Conservation (phyloP, 2,888 invertebrate species). For the Parnassius apollo region DNA sequence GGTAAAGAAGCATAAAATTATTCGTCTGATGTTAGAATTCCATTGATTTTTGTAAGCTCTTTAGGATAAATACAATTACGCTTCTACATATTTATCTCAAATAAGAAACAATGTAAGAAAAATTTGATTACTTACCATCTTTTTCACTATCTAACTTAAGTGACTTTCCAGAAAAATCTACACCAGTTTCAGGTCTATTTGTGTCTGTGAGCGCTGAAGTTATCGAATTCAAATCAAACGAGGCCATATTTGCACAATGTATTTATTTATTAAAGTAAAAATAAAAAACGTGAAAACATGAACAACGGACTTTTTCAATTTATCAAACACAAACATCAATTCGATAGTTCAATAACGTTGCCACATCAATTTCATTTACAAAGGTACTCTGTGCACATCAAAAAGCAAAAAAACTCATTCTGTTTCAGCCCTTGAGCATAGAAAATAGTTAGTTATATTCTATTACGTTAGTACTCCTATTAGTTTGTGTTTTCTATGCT, state of each 20-base stretch:
- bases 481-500: too few relatives aligned
- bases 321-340: constrained; percentile 34
- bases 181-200: constrained; percentile 77
- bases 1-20: too few relatives aligned
- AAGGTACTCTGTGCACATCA: too few relatives aligned
- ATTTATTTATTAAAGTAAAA: constrained; percentile 34
- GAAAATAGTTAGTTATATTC: too few relatives aligned
- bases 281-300: constrained; percentile 41
- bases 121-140: constrained; percentile 83
- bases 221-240: constrained; percentile 81
- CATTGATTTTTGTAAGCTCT: too few relatives aligned
- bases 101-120: not conserved
- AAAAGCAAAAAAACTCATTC: not conserved
- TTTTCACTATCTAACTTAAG: constrained; percentile 88
- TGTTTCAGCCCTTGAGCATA: too few relatives aligned
- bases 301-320: constrained; percentile 57
- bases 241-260: constrained; percentile 56
- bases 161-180: constrained; percentile 90
- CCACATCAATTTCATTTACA: too few relatives aligned
- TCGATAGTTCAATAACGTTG: not conserved
- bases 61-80: too few relatives aligned
- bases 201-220: constrained; percentile 69
- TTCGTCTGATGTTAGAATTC: too few relatives aligned
- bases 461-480: too few relatives aligned
- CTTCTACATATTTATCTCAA: too few relatives aligned